Conservation (phyloP, 2,888 invertebrate genomes). For the Diogma glabrata region DNA sequence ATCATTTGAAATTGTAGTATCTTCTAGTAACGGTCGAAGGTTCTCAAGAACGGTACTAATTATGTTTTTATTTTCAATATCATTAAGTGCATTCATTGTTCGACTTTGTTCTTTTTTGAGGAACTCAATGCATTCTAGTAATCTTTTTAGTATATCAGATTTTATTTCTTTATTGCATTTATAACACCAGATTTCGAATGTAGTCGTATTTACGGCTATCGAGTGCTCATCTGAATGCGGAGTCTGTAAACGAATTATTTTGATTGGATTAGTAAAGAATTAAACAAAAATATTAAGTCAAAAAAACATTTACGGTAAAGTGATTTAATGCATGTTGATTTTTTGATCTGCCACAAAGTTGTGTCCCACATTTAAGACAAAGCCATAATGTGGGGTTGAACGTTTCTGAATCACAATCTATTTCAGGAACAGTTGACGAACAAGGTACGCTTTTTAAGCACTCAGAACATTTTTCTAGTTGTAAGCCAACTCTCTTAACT, state of each 20-base stretch:
- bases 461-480: slow-evolving; percentile 43
- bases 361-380: slow-evolving; percentile 70
- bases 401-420: slow-evolving; percentile 34
- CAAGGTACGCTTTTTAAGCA: slow-evolving; percentile 51
- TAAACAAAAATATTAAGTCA: slow-evolving; percentile 3
- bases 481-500: slow-evolving; percentile 41
- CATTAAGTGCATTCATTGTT: slow-evolving; percentile 19
- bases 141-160: slow-evolving; percentile 46
- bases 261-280: too few species aligned
- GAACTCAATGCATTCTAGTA: slow-evolving; percentile 63
- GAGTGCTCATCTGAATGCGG: slow-evolving; percentile 67
- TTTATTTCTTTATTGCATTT: slow-evolving; percentile 60
- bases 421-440: slow-evolving; percentile 35
- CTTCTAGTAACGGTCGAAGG: slow-evolving; percentile 20
- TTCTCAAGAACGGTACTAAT: slow-evolving; percentile 18
- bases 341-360: slow-evolving; percentile 57
- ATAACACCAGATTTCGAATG: slow-evolving; percentile 69
- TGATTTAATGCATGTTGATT: slow-evolving; percentile 65
- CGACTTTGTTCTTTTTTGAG: slow-evolving; percentile 47
- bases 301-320: slow-evolving; percentile 37
- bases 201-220: slow-evolving; percentile 56
- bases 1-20: not conserved
- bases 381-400: slow-evolving; percentile 68
- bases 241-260: too few species aligned
- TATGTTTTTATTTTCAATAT: slow-evolving; percentile 26